These are phyloP conservation scores for Campylorhamphus procurvoides DNA, from an alignment of 2,113 vertebrate genomes.

Conservation along the genomic window DNA sequence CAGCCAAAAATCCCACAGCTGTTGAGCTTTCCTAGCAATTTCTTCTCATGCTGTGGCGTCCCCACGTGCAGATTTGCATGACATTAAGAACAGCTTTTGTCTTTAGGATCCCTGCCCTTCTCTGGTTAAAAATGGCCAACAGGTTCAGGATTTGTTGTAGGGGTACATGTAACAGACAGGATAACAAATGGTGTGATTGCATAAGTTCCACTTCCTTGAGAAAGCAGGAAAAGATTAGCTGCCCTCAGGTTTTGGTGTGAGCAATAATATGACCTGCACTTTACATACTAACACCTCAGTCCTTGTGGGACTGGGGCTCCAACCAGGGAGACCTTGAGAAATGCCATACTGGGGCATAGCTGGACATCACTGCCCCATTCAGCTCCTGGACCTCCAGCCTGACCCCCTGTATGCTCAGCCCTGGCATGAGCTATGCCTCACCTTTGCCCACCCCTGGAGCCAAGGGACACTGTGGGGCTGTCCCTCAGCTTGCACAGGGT, in stretches of 20 bases:
- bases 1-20: background rate
- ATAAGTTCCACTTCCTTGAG: background rate
- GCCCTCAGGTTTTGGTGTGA: background rate
- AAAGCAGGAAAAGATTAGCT: background rate
- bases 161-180: background rate
- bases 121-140: background rate
- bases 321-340: background rate
- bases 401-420: background rate
- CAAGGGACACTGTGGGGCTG: background rate
- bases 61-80: background rate
- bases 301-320: background rate
- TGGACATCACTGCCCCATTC: fast-evolving
- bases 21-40: background rate
- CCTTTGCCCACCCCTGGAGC: background rate
- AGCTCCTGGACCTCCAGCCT: background rate
- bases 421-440: background rate
- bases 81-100: background rate
- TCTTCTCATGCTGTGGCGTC: background rate
- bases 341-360: background rate
- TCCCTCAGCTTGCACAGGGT: background rate
- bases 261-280: background rate
- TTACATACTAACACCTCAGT: background rate
- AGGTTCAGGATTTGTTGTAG: background rate
- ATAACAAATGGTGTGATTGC: fast-evolving
- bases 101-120: background rate